Conservation (phyloP, 1,140 invertebrate genomes). For the Pollicipes pollicipes region DNA sequence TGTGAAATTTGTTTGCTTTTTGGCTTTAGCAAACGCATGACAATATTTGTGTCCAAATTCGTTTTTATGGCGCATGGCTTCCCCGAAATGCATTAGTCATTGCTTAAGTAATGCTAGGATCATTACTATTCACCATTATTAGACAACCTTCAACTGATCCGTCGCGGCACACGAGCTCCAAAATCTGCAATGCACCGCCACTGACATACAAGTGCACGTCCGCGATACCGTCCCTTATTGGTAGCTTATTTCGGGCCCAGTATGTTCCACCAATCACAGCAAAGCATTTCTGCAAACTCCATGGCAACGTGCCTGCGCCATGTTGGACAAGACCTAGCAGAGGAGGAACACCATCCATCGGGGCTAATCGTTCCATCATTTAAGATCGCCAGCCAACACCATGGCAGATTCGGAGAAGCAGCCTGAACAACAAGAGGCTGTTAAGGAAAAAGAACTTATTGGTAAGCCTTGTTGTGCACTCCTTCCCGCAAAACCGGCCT, state of each 20-base stretch:
- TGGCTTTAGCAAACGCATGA: too few relatives aligned
- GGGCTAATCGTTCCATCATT: slow-evolving; percentile 27
- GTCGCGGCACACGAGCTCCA: too few relatives aligned
- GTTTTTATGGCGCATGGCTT: too few relatives aligned
- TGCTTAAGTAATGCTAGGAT: neutral
- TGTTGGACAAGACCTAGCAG: slow-evolving; percentile 34
- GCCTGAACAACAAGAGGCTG: slow-evolving; percentile 42
- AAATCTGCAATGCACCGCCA: too few relatives aligned
- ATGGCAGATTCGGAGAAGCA: slow-evolving; percentile 57
- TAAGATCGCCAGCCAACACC: slow-evolving; percentile 37
- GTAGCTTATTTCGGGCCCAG: slow-evolving; percentile 8
- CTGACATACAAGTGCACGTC: neutral
- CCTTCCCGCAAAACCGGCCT: too few relatives aligned
- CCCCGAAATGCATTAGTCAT: neutral
- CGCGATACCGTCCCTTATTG: neutral
- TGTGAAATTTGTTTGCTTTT: too few relatives aligned
- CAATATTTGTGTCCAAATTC: too few relatives aligned
- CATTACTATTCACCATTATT: too few relatives aligned
- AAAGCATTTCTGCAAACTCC: slow-evolving; percentile 9
- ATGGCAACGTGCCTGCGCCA: slow-evolving; percentile 16
- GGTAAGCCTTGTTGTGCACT: too few relatives aligned
- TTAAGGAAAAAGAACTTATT: slow-evolving; percentile 41
- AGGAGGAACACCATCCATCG: slow-evolving; percentile 42
- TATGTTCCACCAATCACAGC: slow-evolving; percentile 12
- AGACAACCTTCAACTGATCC: too few relatives aligned